Base-by-base conservation (phyloP, 2,113 vertebrate genomes). In the Larimichthys polyactis region DNA sequence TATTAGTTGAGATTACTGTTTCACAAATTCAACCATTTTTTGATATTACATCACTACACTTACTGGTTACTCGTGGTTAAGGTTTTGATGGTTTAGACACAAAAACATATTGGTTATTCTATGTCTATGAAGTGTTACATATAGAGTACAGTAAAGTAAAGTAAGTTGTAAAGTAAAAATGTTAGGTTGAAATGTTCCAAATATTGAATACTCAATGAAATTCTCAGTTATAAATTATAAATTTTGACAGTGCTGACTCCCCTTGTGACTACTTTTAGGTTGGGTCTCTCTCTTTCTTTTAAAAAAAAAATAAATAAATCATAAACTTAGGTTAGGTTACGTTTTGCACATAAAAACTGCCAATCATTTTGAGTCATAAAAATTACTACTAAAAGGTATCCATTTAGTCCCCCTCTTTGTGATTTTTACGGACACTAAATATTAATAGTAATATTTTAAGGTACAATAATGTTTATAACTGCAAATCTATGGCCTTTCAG, bases 401-500 rank as follows among this genome's bases (percentile, higher is more conserved):
- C 24, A 29, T 64, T 74, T 51, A 62, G 24, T 65, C 11, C 10
- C 9, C 3, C 9, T 49, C 7, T 69, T 36, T 70, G 5, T 69
- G 8, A 8, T 36, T 36, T 36, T 36, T 9, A 40, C 7, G 8
- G 40, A 17, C n/a, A 51, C 1, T 0, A n/a, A 62, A 70, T 75
- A 64, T 57, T 52, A 66, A 58, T 58, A 16, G 12, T 46, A 46
- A 40, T 40, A 40, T 40, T 40, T 40, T 40, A 40, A 9, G 36
- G 8, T 40, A 40, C 36, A 40, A 40, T 40, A 40, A 40, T 40
- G 36, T 36, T 36, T 36, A 36, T 36, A 36, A 40, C 8, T 40
- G 36, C 36, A 40, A 40, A 40, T 40, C 36, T 60, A 70, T 9
- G 17, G 11, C 58, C 14, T 84, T 71, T 46, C 64, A 64, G 70